A percentile compares a stretch with the other conserved stretches of the same genome.
Conservation (phyloP, 2,797 vertebrate species). For the Numenius phaeopus region DNA sequence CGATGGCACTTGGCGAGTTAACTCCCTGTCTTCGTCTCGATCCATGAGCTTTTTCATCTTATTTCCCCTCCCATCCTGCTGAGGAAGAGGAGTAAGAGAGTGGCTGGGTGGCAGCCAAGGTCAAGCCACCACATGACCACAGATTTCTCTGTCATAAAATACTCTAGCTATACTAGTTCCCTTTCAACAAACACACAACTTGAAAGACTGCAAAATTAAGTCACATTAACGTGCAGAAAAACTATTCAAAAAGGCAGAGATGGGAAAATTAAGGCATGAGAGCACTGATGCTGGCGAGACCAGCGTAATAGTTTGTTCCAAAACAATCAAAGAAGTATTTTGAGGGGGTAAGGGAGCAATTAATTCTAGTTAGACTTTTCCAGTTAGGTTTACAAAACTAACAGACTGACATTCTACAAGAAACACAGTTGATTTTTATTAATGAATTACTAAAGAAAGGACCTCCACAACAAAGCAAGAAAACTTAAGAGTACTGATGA, state of each 20-base stretch:
- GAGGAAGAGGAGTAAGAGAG: background rate
- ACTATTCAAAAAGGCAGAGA: background rate
- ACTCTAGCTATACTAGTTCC: background rate
- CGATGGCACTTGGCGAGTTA: background rate
- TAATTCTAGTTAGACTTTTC: background rate
- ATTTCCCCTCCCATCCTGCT: background rate
- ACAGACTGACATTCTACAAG: background rate
- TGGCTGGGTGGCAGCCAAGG: background rate
- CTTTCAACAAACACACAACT: background rate
- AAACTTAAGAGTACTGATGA: background rate
- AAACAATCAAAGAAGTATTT: background rate
- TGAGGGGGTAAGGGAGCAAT: background rate
- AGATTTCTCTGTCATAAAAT: background rate
- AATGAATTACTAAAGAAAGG: background rate
- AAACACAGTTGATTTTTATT: background rate
- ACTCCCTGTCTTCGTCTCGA: rapidly evolving
- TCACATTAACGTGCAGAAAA: background rate
- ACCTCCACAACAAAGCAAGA: background rate
- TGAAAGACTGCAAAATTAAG: background rate
- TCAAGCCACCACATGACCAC: background rate
- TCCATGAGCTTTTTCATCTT: background rate
- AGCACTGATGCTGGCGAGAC: background rate
- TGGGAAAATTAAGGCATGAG: background rate
- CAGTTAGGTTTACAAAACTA: background rate
- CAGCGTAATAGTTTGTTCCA: background rate